Conservation (phyloP, 2,888 invertebrate species). For the Cryptops parisi region DNA sequence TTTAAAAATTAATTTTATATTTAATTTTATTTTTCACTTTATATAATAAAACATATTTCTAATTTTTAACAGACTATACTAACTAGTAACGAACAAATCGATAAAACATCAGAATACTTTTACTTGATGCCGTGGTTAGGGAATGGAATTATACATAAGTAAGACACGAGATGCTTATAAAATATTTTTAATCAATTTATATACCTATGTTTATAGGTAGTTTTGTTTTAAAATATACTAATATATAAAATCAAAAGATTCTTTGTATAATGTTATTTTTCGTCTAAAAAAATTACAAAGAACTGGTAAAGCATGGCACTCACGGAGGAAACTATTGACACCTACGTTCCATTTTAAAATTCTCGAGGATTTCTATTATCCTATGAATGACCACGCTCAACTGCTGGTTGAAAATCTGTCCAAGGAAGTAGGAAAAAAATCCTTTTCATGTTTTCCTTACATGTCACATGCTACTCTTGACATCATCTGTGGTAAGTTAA, state of each 20-base stretch:
- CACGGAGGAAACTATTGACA: conserved; percentile 37
- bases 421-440: conserved; percentile 21
- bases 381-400: no score
- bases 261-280: no score
- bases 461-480: conserved; percentile 40
- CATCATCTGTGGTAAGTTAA: conserved; percentile 40
- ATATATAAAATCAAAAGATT: no score
- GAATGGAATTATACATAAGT: conserved; percentile 37
- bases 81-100: conserved; percentile 29
- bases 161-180: no score
- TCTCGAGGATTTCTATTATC: conserved; percentile 35
- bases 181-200: no score
- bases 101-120: conserved; percentile 33
- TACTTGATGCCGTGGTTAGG: conserved; percentile 38
- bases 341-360: conserved; percentile 41
- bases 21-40: no score
- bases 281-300: conserved; percentile 28
- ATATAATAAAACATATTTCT: no score
- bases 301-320: no score
- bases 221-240: no score
- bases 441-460: conserved; percentile 34
- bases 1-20: no score
- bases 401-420: conserved; percentile 30
- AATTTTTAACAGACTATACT: no score
- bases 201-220: no score